Base-by-base conservation (phyloP, 2,888 invertebrate species). In the Chrysolina haemoptera region DNA sequence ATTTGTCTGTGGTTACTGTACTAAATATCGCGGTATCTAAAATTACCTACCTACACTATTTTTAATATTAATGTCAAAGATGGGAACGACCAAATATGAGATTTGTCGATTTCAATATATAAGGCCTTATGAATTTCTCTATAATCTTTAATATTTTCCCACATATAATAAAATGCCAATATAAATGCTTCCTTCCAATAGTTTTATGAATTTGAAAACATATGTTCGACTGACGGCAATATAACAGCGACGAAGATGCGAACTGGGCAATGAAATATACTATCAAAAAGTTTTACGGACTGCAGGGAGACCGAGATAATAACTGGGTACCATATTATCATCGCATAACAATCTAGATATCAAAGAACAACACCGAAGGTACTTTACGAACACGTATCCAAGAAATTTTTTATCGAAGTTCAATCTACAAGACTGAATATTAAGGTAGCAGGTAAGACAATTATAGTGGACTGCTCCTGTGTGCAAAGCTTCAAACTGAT, bases 361-460 rank as follows among this genome's bases (percentile, higher is more conserved):
- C 53, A 53, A 53, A 53, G 53, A 53, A 18, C 11, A 53, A 11
- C 53, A 53, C 53, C 53, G 53, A 53, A 53, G 20, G 53, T 53
- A 53, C 53, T 53, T 20, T 53, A 53, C 20, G 53, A 20, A 53
- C 53, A 11, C 53, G 53, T 53, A 20, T 22, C 20, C 53, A 10
- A 6, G 18, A 53, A 43, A 53, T 20, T 20, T 22, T 53, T 20
- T 53, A 53, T 53, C 53, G 5, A 20, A 53, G 18, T 22, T 53
- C 20, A 53, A 53, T 53, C 53, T 18, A 20, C 20, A 53, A 53
- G 20, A 53, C 53, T 20, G 18, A 53, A 53, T 53, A 53, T 53
- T 22, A 53, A 20, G 20, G 20, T 53, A 53, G 53, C 53, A 53
- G 53, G 20, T 53, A 53, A 53, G 53, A 53, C 53, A 53, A 53